Percentiles rank a stretch among this genome's conserved stretches.
These are phyloP conservation scores for Menidia menidia DNA, from an alignment of 2,797 vertebrate species.

Conservation along the genomic window DNA sequence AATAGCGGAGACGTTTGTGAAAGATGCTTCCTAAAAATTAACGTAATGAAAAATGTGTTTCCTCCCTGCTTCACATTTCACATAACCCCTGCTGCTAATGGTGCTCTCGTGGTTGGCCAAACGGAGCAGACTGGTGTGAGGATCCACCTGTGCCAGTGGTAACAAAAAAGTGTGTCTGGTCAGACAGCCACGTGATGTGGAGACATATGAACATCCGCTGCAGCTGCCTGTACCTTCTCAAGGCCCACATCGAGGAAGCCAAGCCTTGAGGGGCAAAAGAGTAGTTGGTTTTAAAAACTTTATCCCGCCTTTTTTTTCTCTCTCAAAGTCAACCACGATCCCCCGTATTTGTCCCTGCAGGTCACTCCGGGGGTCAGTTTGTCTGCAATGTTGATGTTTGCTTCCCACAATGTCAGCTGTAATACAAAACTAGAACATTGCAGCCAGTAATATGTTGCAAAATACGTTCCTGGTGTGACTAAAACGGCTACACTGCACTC, in stretches of 20 bases:
- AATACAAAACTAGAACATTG: constrained; percentile 42
- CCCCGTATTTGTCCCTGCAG: constrained; percentile 30
- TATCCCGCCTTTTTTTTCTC: constrained; percentile 14
- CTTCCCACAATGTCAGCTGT: constrained; percentile 32
- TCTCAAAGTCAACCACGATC: constrained; percentile 40
- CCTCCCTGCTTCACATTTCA: constrained; percentile 74
- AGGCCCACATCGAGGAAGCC: constrained; percentile 64
- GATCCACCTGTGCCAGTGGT: constrained; percentile 74
- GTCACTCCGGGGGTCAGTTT: constrained; percentile 55
- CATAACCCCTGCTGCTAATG: constrained; percentile 68
- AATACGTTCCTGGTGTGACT: constrained; percentile 57
- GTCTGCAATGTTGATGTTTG: constrained; percentile 50
- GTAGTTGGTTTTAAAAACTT: constrained; percentile 43
- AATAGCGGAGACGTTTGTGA: constrained; percentile 84
- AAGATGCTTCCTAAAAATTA: constrained; percentile 84
- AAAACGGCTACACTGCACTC: constrained; percentile 52
- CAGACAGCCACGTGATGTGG: constrained; percentile 59
- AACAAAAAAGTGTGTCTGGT: constrained; percentile 66
- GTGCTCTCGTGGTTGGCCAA: constrained; percentile 36
- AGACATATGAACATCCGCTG: constrained; percentile 71
- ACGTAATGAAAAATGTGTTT: constrained; percentile 87
- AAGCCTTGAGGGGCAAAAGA: constrained; percentile 43
- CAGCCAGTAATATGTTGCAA: constrained; percentile 33
- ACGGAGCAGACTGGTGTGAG: constrained; percentile 42
- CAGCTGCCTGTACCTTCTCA: constrained; percentile 75